Conservation (phyloP, 2,113 vertebrate genomes). For the Muntiacus muntjak region DNA sequence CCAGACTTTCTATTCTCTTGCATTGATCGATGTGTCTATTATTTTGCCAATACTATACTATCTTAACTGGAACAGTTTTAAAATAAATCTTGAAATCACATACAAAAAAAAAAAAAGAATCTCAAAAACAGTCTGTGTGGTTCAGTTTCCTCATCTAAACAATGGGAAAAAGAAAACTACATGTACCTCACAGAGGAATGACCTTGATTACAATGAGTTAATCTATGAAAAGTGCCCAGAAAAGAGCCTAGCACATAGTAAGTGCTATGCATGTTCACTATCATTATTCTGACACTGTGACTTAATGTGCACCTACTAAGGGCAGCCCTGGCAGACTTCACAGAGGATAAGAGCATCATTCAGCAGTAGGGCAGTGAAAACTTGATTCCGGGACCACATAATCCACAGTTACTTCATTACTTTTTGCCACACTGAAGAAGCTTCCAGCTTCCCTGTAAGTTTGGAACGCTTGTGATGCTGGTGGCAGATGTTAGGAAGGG, state of each 20-base stretch:
- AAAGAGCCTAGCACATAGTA: neutral
- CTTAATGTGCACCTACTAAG: neutral
- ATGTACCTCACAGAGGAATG: neutral
- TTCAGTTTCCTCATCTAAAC: constrained; percentile 9
- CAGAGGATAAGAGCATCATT: neutral
- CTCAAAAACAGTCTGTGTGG: neutral
- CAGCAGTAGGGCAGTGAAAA: neutral
- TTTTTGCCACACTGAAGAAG: neutral
- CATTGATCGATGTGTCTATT: too few species aligned
- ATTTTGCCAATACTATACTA: too few species aligned
- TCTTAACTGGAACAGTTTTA: too few species aligned
- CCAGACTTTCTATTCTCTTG: too few species aligned
- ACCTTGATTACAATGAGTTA: neutral
- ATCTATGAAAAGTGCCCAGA: neutral
- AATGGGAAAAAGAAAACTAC: neutral
- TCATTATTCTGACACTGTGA: neutral
- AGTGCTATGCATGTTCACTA: neutral
- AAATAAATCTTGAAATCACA: too few species aligned
- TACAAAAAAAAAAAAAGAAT: neutral
- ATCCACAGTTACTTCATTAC: neutral
- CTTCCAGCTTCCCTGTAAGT: neutral
- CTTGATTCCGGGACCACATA: neutral
- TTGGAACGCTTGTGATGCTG: neutral
- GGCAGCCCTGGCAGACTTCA: neutral
- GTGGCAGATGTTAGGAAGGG: neutral